phyloP scores from a whole-genome alignment of 2,113 vertebrate species.

The Capricornis sumatraensis region DNA sequence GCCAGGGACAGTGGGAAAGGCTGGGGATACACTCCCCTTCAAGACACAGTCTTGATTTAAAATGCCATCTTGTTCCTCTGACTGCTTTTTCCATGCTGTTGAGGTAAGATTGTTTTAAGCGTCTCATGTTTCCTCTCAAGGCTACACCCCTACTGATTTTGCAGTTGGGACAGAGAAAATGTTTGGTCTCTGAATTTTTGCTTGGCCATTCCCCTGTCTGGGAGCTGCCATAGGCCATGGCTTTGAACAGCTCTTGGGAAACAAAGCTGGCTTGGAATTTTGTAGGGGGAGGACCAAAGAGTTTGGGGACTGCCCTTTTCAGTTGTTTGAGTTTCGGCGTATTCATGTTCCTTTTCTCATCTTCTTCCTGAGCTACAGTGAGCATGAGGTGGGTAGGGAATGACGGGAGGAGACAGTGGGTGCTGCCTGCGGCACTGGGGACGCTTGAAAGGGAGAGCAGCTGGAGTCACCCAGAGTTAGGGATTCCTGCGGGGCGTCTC shows the following conservation, averaged over 20 bases:
- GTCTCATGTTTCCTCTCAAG: slow-evolving; percentile 18
- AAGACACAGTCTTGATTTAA: slow-evolving; percentile 79
- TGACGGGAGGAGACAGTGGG: not conserved
- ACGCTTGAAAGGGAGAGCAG: not conserved
- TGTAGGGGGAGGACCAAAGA: not conserved
- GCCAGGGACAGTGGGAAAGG: slow-evolving; percentile 53
- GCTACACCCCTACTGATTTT: not conserved
- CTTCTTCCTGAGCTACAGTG: not conserved
- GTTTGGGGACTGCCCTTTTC: not conserved
- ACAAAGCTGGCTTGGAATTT: slow-evolving; percentile 32
- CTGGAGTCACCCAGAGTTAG: not conserved
- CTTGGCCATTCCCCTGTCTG: not conserved
- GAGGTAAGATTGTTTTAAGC: slow-evolving; percentile 86
- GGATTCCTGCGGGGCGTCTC: not conserved
- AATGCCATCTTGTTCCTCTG: slow-evolving; percentile 94
- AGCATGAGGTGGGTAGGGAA: not conserved
- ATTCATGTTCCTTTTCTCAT: not conserved
- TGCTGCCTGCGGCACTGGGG: not conserved
- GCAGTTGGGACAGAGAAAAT: fast-evolving
- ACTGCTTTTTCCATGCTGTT: slow-evolving; percentile 90
- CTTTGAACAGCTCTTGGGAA: slow-evolving; percentile 42
- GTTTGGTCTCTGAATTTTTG: not conserved
- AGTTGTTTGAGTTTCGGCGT: not conserved
- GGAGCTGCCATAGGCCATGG: not conserved
- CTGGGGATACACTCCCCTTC: slow-evolving; percentile 57